phyloP scores from a whole-genome alignment of 2,888 invertebrate species.

The Troides helena region DNA sequence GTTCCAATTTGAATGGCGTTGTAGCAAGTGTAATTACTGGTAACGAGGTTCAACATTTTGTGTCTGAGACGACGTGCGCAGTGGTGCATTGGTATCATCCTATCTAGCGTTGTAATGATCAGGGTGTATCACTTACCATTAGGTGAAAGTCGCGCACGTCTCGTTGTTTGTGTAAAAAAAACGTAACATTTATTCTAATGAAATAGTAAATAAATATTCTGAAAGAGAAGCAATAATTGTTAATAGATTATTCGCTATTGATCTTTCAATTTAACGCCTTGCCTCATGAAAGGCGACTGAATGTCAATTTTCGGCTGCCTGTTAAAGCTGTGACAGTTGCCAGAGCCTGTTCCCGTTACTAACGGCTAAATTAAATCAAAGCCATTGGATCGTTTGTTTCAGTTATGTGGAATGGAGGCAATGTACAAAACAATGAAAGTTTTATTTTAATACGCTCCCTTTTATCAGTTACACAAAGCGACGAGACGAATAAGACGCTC shows the following conservation, averaged over 20 bases:
- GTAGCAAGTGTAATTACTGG: no score
- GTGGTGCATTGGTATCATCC: no score
- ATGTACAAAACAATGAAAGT: not conserved
- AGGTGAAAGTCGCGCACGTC: no score
- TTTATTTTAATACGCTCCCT: not conserved
- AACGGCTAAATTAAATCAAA: constrained; percentile 16
- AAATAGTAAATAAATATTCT: not conserved
- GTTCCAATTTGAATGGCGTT: no score
- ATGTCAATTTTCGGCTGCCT: constrained; percentile 16
- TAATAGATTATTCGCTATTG: constrained; percentile 4
- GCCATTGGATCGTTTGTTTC: constrained; percentile 19
- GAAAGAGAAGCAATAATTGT: not conserved
- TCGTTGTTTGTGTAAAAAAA: no score
- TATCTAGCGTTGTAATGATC: no score
- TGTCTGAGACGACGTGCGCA: no score
- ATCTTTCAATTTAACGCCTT: not conserved
- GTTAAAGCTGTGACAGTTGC: constrained; percentile 8
- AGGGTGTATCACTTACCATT: no score
- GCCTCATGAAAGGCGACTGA: constrained; percentile 4
- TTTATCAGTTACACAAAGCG: not conserved
- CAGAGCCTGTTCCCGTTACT: constrained; percentile 5
- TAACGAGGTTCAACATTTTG: no score
- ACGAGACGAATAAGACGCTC: not conserved
- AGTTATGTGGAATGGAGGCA: not conserved
- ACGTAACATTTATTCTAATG: not conserved